A percentile compares a stretch with the other conserved stretches of the same genome.
Evolutionary conservation across 2,888 invertebrate genomes (phyloP).

Genomic region (Nysson spinosus): DNA sequence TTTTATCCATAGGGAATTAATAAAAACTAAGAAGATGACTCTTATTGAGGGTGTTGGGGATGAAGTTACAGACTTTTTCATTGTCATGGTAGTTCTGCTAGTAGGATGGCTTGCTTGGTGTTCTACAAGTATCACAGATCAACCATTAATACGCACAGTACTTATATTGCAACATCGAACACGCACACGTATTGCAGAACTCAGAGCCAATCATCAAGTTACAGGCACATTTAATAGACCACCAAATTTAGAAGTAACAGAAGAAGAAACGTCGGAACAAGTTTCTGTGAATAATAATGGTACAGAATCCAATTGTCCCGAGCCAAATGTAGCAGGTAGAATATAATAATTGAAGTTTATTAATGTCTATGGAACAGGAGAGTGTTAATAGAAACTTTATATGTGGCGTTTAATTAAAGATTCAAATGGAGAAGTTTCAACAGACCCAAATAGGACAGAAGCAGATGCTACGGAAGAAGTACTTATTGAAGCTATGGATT

Average conservation of each 20-base stretch:
- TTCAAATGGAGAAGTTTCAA: constrained; percentile 39
- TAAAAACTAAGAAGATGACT: constrained; percentile 80
- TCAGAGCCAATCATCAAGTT: constrained; percentile 65
- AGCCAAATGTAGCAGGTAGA: constrained; percentile 64
- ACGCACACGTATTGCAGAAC: constrained; percentile 74
- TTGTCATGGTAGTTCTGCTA: constrained; percentile 80
- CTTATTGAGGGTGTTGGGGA: constrained; percentile 91
- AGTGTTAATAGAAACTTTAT: too few relatives aligned
- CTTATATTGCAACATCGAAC: constrained; percentile 81
- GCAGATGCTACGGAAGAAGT: constrained; percentile 66
- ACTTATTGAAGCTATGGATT: constrained; percentile 73
- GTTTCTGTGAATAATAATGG: constrained; percentile 53
- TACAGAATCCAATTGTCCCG: constrained; percentile 61
- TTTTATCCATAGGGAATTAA: constrained; percentile 4
- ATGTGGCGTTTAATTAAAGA: constrained; percentile 35
- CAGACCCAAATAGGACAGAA: constrained; percentile 65
- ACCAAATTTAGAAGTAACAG: constrained; percentile 61
- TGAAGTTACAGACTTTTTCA: constrained; percentile 87
- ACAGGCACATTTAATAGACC: constrained; percentile 39
- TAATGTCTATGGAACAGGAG: too few relatives aligned
- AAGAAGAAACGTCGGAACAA: constrained; percentile 62
- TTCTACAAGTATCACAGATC: constrained; percentile 86
- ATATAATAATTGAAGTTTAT: constrained; percentile 12
- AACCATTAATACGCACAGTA: constrained; percentile 84
- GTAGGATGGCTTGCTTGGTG: constrained; percentile 85